A percentile compares a stretch with the other conserved stretches of the same genome.
These are phyloP conservation scores for Sepiola atlantica DNA, from an alignment of 2,888 invertebrate genomes.

Conservation along the genomic window DNA sequence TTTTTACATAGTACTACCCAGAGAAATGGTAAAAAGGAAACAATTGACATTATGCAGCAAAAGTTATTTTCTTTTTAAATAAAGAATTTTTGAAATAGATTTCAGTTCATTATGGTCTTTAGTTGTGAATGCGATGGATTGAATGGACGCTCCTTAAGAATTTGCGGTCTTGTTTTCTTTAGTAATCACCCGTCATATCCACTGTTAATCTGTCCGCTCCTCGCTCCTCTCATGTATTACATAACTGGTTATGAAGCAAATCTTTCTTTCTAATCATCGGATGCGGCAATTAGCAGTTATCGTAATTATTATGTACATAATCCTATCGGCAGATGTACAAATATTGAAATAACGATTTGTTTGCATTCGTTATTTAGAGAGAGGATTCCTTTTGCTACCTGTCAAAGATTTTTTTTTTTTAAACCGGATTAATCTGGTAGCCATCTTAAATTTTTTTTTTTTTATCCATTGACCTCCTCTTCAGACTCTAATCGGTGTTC, in stretches of 20 bases:
- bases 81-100: no score
- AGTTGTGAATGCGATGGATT: no score
- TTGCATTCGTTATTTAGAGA: not conserved
- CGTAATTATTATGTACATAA: not conserved
- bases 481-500: not conserved
- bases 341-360: not conserved
- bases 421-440: not conserved
- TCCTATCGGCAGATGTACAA: not conserved
- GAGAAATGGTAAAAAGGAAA: no score
- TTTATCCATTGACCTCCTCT: not conserved
- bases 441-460: not conserved
- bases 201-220: not conserved
- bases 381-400: not conserved
- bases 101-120: no score
- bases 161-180: no score
- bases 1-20: no score
- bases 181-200: not conserved
- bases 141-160: no score
- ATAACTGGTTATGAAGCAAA: not conserved
- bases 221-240: not conserved
- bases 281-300: not conserved
- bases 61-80: no score
- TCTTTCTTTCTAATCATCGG: not conserved
- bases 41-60: no score
- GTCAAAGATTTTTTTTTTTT: not conserved